Evolutionary conservation across 2,888 invertebrate genomes (phyloP).

Genomic region (Dyspetes luteomarginatus): DNA sequence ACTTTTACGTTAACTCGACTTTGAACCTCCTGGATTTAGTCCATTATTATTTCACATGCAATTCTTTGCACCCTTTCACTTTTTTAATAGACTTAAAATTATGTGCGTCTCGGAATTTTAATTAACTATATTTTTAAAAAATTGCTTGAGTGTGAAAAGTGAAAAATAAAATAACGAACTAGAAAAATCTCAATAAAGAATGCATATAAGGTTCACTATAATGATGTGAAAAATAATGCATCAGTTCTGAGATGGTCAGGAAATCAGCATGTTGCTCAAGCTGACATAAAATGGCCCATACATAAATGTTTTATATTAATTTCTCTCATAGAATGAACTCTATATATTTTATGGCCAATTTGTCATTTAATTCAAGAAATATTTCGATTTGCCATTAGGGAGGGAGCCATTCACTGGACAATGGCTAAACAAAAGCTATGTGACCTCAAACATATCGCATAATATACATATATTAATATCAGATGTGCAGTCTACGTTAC

Average conservation of each 20-base stretch:
- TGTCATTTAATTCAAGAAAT: constrained; percentile 1
- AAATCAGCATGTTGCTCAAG: background rate
- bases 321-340: background rate
- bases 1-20: background rate
- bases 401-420: background rate
- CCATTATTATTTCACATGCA: too few species aligned
- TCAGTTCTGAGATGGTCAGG: background rate
- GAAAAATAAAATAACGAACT: too few species aligned
- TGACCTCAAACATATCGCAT: background rate
- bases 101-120: too few species aligned
- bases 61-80: too few species aligned
- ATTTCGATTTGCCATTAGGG: constrained; percentile 6
- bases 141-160: too few species aligned
- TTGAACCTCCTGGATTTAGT: too few species aligned
- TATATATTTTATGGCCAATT: background rate
- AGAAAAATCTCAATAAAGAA: too few species aligned
- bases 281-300: background rate
- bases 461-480: constrained; percentile 13
- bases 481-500: background rate
- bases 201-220: too few species aligned
- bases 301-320: background rate
- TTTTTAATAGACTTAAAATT: too few species aligned
- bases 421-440: background rate
- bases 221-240: background rate
- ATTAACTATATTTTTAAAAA: too few species aligned